Evolutionary conservation across 2,797 vertebrate species (phyloP), one percentile per base, ranked within the genome.

Genomic region (Lindbergichthys nudifrons): DNA sequence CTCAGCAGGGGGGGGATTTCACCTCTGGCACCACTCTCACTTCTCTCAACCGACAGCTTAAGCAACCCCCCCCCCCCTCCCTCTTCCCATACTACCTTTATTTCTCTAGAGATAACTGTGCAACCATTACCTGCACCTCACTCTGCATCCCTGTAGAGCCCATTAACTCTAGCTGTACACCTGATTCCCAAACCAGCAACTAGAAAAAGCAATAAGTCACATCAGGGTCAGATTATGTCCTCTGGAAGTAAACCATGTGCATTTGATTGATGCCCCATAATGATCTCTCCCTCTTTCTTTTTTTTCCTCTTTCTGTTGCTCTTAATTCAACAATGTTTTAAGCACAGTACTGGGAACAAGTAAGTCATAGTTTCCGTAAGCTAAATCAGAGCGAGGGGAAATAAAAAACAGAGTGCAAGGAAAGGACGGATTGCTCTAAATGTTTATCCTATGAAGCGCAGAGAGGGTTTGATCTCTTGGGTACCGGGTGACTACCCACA

Each of bases 371-470:
- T 93, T 94, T 94, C 89, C 91, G 65, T 64, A 71, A 72, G 61
- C 86, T 81, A 69, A 81, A 90, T 26, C 67, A 46, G 50, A 84
- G 68, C 59, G 70, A 56, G 54, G 50, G 48, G 72, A 73, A 71
- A 36, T 36, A 77, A 75, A 78, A 91, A 84, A 73, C 8, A 21
- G 63, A 86, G 78, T 58, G 66, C 69, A 82, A 66, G 58, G 64
- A 82, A 63, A 65, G 78, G 72, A 76, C 70, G 81, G 80, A 84
- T 82, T 80, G 79, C 88, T 91, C 80, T 87, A 88, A 72, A 91
- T 93, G 92, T 94, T 93, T 93, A 92, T 91, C 74, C 86, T 77
- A 77, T 86, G 84, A 88, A 91, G 80, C 88, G 70, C 68, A 81
- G 83, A 80, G 77, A 82, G 80, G 88, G 78, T 88, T 87, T 80